Conservation (phyloP, 2,113 vertebrate genomes). For the Felis chaus region DNA sequence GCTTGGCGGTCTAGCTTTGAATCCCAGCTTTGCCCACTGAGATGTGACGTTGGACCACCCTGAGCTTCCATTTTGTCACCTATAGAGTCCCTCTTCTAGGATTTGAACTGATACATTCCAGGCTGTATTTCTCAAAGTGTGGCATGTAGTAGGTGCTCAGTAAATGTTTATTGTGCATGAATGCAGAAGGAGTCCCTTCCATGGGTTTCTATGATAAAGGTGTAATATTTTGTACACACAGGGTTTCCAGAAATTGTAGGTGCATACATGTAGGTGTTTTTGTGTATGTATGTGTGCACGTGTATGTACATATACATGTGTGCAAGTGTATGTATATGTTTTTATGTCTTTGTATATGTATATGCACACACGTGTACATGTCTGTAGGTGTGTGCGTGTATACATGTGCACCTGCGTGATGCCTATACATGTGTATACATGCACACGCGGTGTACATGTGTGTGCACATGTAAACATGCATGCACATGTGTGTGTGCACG, state of each 20-base stretch:
- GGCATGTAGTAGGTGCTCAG: not conserved
- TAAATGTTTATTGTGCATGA: not conserved
- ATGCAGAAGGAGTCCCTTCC: not conserved
- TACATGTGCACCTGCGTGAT: no score
- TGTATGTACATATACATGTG: not conserved
- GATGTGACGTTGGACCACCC: not conserved
- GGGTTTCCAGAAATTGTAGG: not conserved
- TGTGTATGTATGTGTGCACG: not conserved
- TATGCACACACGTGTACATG: not conserved
- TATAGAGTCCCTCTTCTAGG: not conserved
- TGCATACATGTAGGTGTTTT: not conserved
- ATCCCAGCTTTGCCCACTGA: not conserved
- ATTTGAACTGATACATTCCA: not conserved
- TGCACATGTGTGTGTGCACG: no score
- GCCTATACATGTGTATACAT: no score
- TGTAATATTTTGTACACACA: not conserved
- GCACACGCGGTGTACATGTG: accelerated
- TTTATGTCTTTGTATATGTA: not conserved
- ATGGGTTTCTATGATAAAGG: not conserved
- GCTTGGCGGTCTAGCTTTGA: not conserved
- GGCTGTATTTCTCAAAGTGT: not conserved
- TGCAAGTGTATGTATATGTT: not conserved
- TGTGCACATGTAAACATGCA: no score
- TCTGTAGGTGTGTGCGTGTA: accelerated
- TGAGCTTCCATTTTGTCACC: not conserved